Conservation (phyloP, 2,797 vertebrate species). For the Syncerus caffer region DNA sequence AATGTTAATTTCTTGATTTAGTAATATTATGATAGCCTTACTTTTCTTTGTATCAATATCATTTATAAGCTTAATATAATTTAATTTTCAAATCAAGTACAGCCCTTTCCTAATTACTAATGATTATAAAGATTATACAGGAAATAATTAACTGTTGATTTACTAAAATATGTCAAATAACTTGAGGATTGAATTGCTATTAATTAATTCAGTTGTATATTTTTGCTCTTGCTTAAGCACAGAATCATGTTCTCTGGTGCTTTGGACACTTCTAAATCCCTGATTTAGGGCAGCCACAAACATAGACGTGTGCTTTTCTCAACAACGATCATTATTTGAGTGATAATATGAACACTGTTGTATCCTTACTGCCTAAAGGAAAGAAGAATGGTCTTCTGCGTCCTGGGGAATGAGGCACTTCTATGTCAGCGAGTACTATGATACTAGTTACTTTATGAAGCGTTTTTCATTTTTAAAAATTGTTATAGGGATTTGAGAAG, state of each 20-base stretch:
- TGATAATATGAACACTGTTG: background rate
- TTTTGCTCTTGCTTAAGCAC: background rate
- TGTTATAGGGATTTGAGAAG: background rate
- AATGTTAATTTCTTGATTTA: background rate
- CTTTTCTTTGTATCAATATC: conserved; percentile 28
- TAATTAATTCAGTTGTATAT: conserved; percentile 1
- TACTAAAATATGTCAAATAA: conserved; percentile 22
- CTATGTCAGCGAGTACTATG: background rate
- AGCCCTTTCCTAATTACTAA: conserved; percentile 36
- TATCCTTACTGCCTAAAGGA: background rate
- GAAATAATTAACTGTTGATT: conserved; percentile 60
- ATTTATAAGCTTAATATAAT: conserved; percentile 59
- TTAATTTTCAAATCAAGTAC: conserved; percentile 54
- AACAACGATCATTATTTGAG: background rate
- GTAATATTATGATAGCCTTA: background rate
- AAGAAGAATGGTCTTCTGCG: background rate
- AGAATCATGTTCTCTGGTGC: background rate
- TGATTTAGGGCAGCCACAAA: background rate
- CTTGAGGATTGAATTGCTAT: background rate
- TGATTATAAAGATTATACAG: conserved; percentile 33
- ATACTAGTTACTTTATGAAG: background rate
- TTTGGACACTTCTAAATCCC: background rate
- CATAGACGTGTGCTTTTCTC: background rate
- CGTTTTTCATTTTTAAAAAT: background rate
- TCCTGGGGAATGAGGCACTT: background rate